These are phyloP conservation scores for Romanomermis culicivorax DNA, from an alignment of 2,888 invertebrate species.

Conservation along the genomic window DNA sequence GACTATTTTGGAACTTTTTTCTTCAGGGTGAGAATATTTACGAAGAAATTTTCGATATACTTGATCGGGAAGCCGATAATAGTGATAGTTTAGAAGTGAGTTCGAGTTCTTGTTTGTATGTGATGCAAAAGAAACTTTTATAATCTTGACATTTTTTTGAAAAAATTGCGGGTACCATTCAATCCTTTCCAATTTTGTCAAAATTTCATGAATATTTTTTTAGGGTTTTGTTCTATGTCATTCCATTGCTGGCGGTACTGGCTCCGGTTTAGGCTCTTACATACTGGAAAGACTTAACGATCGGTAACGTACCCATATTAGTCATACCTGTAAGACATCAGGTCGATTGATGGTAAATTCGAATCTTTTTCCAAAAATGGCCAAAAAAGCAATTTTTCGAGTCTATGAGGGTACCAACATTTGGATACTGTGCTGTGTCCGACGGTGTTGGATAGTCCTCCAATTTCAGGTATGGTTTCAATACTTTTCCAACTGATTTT, in stretches of 20 bases:
- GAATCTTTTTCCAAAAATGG: neutral
- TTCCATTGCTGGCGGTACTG: conserved; percentile 96
- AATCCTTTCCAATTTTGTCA: neutral
- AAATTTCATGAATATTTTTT: conserved; percentile 16
- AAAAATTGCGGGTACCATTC: neutral
- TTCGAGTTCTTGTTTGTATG: conserved; percentile 14
- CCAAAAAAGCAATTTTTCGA: too few relatives aligned
- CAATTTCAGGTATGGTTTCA: too few relatives aligned
- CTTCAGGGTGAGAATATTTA: conserved; percentile 72
- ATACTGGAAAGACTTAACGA: conserved; percentile 35
- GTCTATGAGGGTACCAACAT: too few relatives aligned
- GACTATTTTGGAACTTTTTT: neutral
- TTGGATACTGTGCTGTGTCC: too few relatives aligned
- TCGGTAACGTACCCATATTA: conserved; percentile 21
- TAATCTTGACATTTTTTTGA: neutral
- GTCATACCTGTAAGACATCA: too few relatives aligned
- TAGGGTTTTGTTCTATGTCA: conserved; percentile 92
- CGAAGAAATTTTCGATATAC: conserved; percentile 92
- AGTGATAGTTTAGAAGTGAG: conserved; percentile 91
- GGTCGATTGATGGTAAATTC: neutral
- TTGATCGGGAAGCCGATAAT: conserved; percentile 92
- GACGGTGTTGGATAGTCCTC: too few relatives aligned
- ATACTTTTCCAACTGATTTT: too few relatives aligned
- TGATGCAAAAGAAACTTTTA: neutral
- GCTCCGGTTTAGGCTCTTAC: conserved; percentile 92